A percentile compares a stretch with the other conserved stretches of the same genome.
These are phyloP conservation scores for Allacma fusca DNA, from an alignment of 2,888 invertebrate species.

Conservation along the genomic window DNA sequence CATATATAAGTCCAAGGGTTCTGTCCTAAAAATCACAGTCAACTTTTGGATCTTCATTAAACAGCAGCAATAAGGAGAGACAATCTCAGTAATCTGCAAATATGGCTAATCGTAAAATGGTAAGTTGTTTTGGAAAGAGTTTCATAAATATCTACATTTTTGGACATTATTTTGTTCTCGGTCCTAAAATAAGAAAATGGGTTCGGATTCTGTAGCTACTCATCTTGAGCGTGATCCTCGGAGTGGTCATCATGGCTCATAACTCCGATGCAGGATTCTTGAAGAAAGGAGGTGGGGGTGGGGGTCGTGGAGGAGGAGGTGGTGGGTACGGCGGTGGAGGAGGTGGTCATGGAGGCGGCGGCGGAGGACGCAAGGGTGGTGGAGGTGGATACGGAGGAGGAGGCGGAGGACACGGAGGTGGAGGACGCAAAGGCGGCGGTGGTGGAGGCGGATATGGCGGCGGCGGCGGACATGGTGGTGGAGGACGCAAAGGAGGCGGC, in stretches of 20 bases:
- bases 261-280: not conserved
- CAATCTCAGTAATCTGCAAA: not conserved
- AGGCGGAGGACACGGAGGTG: constrained; percentile 14
- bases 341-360: constrained; percentile 18
- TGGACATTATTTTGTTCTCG: no score
- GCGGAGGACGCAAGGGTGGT: constrained; percentile 31
- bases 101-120: constrained; percentile 33
- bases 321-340: constrained; percentile 37
- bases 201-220: constrained; percentile 22
- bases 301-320: constrained; percentile 19
- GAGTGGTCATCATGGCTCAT: constrained; percentile 6
- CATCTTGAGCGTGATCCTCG: constrained; percentile 18
- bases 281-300: constrained; percentile 27
- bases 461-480: constrained; percentile 2
- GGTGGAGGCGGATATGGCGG: constrained; percentile 7
- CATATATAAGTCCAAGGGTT: constrained; percentile 24
- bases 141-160: no score
- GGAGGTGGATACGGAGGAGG: constrained; percentile 34
- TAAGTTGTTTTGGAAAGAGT: no score
- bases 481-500: not conserved
- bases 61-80: not conserved
- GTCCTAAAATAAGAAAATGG: not conserved
- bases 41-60: constrained; percentile 8
- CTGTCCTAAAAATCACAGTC: not conserved
- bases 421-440: constrained; percentile 26